A percentile compares a stretch with the other conserved stretches of the same genome.
Conservation (phyloP, 2,888 invertebrate genomes). For the Tineola bisselliella region DNA sequence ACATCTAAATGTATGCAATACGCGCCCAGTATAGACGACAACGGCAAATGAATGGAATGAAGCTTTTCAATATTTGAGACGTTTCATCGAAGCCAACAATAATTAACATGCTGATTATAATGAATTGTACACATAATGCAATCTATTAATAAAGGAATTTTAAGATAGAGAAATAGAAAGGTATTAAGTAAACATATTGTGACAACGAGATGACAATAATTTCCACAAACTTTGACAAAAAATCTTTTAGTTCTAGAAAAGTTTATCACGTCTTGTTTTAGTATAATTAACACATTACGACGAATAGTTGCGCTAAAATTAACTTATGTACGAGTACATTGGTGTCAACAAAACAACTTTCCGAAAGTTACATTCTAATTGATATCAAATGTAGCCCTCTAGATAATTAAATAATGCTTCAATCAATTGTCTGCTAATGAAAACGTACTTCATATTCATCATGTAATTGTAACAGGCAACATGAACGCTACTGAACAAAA, state of each 20-base stretch:
- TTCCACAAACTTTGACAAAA: constrained; percentile 2
- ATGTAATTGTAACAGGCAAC: no score
- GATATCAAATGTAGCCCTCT: neutral
- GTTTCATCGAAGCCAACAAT: neutral
- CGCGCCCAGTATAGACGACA: neutral
- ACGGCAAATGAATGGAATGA: neutral
- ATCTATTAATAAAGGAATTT: neutral
- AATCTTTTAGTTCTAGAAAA: neutral
- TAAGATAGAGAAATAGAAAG: neutral
- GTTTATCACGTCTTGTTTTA: constrained; percentile 8
- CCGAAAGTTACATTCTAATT: constrained; percentile 8
- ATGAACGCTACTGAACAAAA: no score
- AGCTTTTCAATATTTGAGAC: neutral
- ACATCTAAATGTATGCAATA: neutral
- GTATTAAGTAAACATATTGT: neutral
- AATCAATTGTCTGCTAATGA: neutral
- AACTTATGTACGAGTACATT: neutral
- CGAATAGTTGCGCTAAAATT: constrained; percentile 2
- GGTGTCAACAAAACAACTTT: constrained; percentile 9
- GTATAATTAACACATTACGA: constrained; percentile 10
- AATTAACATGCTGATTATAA: neutral
- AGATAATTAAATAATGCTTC: neutral
- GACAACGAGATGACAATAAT: neutral
- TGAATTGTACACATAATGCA: neutral
- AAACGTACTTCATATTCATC: neutral